These are phyloP conservation scores for Carollia perspicillata DNA, from an alignment of 2,113 vertebrate genomes.

Conservation along the genomic window DNA sequence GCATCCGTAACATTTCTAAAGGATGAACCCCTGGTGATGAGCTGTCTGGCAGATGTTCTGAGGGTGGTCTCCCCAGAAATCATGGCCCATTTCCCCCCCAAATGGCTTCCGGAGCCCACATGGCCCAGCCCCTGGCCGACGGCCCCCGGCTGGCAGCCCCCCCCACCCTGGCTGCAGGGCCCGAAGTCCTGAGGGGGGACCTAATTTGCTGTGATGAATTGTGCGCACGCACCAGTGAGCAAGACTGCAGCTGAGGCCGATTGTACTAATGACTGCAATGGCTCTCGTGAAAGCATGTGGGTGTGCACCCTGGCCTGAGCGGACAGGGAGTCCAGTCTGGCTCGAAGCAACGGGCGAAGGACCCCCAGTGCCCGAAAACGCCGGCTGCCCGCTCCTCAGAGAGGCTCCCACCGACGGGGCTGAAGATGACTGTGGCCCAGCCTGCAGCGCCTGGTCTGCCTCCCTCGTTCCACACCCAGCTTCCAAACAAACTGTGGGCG, in stretches of 20 bases:
- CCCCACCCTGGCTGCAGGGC: slow-evolving; percentile 64
- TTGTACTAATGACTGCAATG: slow-evolving; percentile 83
- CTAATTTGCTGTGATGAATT: slow-evolving; percentile 87
- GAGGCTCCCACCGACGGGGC: not conserved
- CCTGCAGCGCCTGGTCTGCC: not conserved
- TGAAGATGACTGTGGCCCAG: not conserved
- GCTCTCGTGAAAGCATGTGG: slow-evolving; percentile 82
- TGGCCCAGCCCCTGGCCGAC: slow-evolving; percentile 53
- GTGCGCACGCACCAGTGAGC: slow-evolving; percentile 82
- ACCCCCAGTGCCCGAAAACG: not conserved
- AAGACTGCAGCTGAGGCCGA: slow-evolving; percentile 87
- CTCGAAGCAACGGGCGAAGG: slow-evolving; percentile 51
- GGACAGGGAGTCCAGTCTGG: slow-evolving; percentile 64
- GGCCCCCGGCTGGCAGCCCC: slow-evolving; percentile 65
- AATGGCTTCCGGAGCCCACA: slow-evolving; percentile 66
- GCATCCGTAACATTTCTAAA: not conserved
- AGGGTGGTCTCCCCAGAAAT: not conserved
- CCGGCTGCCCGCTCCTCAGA: not conserved
- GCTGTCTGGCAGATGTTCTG: not conserved
- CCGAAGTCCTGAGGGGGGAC: slow-evolving; percentile 76
- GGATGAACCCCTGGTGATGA: not conserved
- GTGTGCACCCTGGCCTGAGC: slow-evolving; percentile 73
- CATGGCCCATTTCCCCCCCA: not conserved
- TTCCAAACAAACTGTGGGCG: not conserved
- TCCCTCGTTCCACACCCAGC: not conserved